Percentiles rank a stretch among this genome's conserved stretches.
phyloP scores from a whole-genome alignment of 1,140 invertebrate species.

The Scaptodrosophila lebanonensis region DNA sequence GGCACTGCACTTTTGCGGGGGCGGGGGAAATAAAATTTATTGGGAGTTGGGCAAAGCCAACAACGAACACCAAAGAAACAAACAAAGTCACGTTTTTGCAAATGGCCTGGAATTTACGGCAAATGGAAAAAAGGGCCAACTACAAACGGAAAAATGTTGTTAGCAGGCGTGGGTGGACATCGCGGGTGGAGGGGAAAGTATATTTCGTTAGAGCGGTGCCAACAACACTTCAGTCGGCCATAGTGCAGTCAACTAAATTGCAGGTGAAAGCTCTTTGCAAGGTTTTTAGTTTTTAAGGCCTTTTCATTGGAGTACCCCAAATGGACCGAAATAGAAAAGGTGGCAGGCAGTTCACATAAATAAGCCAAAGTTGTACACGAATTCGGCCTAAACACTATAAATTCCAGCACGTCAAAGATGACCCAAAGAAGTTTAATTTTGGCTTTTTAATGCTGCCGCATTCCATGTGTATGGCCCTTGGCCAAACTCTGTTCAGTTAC shows the following conservation, averaged over 20 bases:
- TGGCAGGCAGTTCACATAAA: constrained; percentile 8
- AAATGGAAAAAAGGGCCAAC: constrained; percentile 14
- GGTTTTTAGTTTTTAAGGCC: not conserved
- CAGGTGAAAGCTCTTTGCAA: constrained; percentile 43
- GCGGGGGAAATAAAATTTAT: constrained; percentile 53
- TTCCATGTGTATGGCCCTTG: no score
- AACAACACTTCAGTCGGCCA: constrained; percentile 48
- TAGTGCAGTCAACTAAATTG: constrained; percentile 41
- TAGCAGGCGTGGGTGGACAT: constrained; percentile 12
- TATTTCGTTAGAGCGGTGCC: constrained; percentile 19
- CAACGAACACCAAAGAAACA: constrained; percentile 24
- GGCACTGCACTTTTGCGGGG: constrained; percentile 35
- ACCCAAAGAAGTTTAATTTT: no score
- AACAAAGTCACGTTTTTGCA: constrained; percentile 52
- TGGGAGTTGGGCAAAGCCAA: constrained; percentile 33
- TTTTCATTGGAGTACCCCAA: not conserved
- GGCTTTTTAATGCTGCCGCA: no score
- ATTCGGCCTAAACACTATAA: no score
- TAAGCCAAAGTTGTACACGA: no score
- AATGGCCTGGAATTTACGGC: constrained; percentile 52
- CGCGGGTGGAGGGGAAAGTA: constrained; percentile 29
- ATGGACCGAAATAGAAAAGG: not conserved
- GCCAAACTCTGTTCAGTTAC: no score
- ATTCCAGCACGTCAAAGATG: no score
- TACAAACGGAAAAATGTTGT: constrained; percentile 16